Conservation (phyloP, 2,113 vertebrate species). For the Jaculus jaculus region DNA sequence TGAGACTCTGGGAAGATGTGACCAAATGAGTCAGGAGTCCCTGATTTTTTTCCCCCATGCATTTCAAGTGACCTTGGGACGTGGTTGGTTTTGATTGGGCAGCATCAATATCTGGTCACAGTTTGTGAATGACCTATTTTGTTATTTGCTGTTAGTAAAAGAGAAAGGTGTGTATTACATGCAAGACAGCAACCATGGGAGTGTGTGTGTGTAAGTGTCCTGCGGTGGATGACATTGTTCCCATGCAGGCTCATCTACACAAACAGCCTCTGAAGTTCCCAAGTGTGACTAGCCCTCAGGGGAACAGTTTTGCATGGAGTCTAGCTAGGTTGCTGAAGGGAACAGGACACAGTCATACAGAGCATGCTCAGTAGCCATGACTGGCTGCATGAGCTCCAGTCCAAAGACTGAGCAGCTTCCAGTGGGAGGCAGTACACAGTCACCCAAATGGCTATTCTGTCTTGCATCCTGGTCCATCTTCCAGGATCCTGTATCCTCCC, state of each 20-base stretch:
- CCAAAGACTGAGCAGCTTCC: neutral
- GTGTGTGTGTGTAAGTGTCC: neutral
- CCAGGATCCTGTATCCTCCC: neutral
- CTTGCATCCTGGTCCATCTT: no score
- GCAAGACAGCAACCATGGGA: neutral
- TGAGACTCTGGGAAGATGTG: neutral
- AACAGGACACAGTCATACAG: neutral
- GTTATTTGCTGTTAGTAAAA: neutral
- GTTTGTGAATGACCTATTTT: neutral
- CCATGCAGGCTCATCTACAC: neutral
- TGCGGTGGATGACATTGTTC: neutral
- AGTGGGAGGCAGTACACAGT: neutral
- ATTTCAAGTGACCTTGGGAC: neutral
- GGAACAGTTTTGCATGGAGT: neutral
- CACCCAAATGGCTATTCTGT: neutral
- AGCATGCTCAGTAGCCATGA: neutral
- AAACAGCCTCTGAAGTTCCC: neutral
- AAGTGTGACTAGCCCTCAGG: neutral
- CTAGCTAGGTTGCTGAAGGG: neutral
- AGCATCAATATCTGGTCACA: fast-evolving
- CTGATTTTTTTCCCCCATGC: neutral
- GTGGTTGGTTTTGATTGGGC: neutral
- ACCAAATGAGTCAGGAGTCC: neutral
- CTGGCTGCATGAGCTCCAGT: neutral
- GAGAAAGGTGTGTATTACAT: neutral